Percentiles rank a stretch among this genome's conserved stretches.
phyloP scores from a whole-genome alignment of 2,797 vertebrate species.

The Enteromius unitaeniatus region DNA sequence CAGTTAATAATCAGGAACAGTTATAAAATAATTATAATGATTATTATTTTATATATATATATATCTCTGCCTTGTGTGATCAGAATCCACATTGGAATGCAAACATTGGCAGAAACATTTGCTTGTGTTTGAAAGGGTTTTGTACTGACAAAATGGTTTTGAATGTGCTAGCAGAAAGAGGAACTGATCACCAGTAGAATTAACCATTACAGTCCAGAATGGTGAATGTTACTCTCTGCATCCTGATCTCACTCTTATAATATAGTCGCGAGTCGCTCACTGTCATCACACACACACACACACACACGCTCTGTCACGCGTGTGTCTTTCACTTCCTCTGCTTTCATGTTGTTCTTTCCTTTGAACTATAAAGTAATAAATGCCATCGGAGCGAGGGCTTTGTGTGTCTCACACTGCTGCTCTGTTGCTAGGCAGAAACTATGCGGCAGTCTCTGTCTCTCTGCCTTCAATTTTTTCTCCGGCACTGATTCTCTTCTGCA shows the following conservation, averaged over 20 bases:
- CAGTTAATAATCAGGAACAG: not conserved
- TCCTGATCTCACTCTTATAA: not conserved
- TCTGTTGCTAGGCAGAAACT: constrained; percentile 81
- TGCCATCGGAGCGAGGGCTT: constrained; percentile 29
- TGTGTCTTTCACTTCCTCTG: not conserved
- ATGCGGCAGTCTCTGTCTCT: constrained; percentile 69
- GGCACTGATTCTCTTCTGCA: not conserved
- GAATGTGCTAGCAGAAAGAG: not conserved
- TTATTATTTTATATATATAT: too few relatives aligned
- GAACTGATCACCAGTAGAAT: not conserved
- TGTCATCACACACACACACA: not conserved
- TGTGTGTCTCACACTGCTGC: constrained; percentile 61
- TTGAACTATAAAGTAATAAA: constrained; percentile 50
- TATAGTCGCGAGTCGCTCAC: not conserved
- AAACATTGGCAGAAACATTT: not conserved
- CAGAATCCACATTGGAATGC: not conserved
- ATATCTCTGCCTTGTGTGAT: not conserved
- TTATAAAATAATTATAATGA: not conserved
- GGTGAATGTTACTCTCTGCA: not conserved
- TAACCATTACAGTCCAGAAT: not conserved
- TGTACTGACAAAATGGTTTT: not conserved
- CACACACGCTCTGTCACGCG: not conserved
- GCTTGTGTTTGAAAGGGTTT: not conserved
- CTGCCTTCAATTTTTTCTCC: not conserved
- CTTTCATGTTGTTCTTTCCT: constrained; percentile 37